Conservation (phyloP, 2,888 invertebrate genomes). For the Drosophila acutilabella region DNA sequence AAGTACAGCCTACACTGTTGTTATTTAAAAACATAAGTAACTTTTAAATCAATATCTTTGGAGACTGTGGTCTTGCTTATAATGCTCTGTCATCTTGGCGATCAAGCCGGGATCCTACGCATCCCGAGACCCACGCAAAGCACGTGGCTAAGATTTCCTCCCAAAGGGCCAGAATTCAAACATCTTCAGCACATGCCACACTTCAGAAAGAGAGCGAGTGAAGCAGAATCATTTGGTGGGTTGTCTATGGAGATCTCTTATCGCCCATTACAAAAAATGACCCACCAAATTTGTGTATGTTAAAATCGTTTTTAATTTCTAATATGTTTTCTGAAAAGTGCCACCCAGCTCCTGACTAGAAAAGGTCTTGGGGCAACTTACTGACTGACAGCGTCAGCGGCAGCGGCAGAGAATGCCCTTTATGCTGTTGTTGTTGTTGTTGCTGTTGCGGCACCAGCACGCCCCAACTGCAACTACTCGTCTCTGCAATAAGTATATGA, state of each 20-base stretch:
- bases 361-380: constrained; percentile 45
- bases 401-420: constrained; percentile 61
- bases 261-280: constrained; percentile 70
- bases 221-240: constrained; percentile 29
- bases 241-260: constrained; percentile 57
- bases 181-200: constrained; percentile 70
- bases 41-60: constrained; percentile 14
- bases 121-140: constrained; percentile 39
- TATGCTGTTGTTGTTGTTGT: constrained; percentile 16
- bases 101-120: constrained; percentile 40
- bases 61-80: constrained; percentile 19
- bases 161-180: constrained; percentile 21
- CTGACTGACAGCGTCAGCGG: constrained; percentile 71
- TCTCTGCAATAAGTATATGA: constrained; percentile 41
- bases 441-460: constrained; percentile 45
- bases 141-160: constrained; percentile 38
- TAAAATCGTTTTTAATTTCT: constrained; percentile 43
- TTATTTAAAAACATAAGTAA: no score
- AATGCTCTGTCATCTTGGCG: constrained; percentile 39
- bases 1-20: constrained; percentile 9
- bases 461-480: constrained; percentile 58
- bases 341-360: constrained; percentile 48
- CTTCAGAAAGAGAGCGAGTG: constrained; percentile 50
- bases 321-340: constrained; percentile 45
- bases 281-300: constrained; percentile 60